These are phyloP conservation scores for Enteromius trimaculatus DNA, from an alignment of 2,797 vertebrate genomes.

Conservation along the genomic window DNA sequence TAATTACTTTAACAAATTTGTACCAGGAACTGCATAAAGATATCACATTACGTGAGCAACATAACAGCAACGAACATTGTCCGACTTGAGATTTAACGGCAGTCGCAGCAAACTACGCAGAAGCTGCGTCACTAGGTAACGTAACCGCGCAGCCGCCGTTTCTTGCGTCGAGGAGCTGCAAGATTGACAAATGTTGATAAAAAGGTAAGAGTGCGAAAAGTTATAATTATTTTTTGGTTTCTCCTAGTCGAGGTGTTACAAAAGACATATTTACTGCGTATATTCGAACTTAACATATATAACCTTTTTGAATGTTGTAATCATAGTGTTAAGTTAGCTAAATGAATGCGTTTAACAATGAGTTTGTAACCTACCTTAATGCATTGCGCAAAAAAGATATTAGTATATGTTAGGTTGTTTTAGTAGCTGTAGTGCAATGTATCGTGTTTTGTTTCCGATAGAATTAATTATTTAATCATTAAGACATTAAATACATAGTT, in stretches of 20 bases:
- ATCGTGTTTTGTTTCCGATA: neutral
- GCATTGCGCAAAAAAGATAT: neutral
- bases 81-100: neutral
- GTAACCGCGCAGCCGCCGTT: neutral
- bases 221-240: neutral
- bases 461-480: neutral
- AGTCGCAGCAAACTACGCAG: neutral
- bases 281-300: conserved; percentile 28
- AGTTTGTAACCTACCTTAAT: neutral
- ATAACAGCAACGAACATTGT: neutral
- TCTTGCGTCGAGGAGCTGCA: too few species aligned
- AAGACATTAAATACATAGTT: neutral
- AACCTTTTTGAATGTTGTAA: neutral
- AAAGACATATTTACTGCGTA: neutral
- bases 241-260: neutral
- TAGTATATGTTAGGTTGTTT: neutral
- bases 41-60: neutral
- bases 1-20: neutral
- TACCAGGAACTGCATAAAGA: neutral
- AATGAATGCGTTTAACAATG: neutral
- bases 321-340: neutral
- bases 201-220: neutral
- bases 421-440: neutral
- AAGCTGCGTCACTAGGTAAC: neutral
- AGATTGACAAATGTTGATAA: neutral